These are phyloP conservation scores for Brenthis ino DNA, from an alignment of 2,888 invertebrate genomes.

Conservation along the genomic window DNA sequence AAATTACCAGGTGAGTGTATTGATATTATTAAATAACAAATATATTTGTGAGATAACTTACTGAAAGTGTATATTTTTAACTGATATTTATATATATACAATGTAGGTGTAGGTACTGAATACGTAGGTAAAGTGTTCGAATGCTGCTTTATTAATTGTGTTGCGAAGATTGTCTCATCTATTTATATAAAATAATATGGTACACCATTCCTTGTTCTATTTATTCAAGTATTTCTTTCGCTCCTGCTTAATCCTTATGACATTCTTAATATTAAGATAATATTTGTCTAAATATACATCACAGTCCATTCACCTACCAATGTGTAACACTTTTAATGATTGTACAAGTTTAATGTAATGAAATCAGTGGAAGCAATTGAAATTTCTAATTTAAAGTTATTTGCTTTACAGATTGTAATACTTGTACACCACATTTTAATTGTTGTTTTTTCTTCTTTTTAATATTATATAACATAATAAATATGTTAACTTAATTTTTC, in stretches of 20 bases:
- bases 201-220: background rate
- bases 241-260: no score
- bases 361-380: background rate
- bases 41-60: background rate
- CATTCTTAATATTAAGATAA: background rate
- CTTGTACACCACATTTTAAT: no score
- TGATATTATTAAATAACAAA: slow-evolving; percentile 10
- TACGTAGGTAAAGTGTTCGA: slow-evolving; percentile 7
- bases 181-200: slow-evolving; percentile 17
- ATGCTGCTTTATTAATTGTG: slow-evolving; percentile 16
- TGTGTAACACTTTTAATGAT: slow-evolving; percentile 49
- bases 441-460: no score
- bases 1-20: slow-evolving; percentile 11
- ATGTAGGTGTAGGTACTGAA: slow-evolving; percentile 4
- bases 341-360: slow-evolving; percentile 11
- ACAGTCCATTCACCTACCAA: slow-evolving; percentile 54
- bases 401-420: no score
- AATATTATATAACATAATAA: no score
- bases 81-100: slow-evolving; percentile 12
- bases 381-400: background rate
- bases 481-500: no score
- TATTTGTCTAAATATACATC: slow-evolving; percentile 52
- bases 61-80: slow-evolving; percentile 14
- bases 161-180: slow-evolving; percentile 23
- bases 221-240: no score